Evolutionary conservation across 2,888 invertebrate genomes (phyloP).

Genomic region (Amphipoea lucens): DNA sequence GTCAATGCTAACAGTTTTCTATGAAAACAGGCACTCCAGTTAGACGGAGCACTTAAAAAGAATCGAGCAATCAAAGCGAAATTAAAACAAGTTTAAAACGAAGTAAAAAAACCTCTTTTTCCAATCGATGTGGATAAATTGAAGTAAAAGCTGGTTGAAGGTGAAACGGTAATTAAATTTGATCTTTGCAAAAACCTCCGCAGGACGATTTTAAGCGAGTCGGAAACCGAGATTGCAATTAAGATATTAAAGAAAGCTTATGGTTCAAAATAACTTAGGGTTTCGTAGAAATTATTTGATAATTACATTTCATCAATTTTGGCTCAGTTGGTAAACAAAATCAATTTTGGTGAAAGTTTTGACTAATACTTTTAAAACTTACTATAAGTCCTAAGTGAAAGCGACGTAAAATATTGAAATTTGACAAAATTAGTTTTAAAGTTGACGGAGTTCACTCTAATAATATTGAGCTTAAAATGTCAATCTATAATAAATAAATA

Average conservation of each 20-base stretch:
- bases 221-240: slow-evolving; percentile 58
- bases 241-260: slow-evolving; percentile 53
- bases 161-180: slow-evolving; percentile 64
- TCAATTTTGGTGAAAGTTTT: slow-evolving; percentile 16
- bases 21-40: slow-evolving; percentile 23
- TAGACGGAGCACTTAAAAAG: slow-evolving; percentile 48
- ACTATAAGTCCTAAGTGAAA: slow-evolving; percentile 3
- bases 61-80: slow-evolving; percentile 58
- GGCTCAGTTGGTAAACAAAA: slow-evolving; percentile 1
- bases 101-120: slow-evolving; percentile 44
- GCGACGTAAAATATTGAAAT: background rate
- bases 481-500: background rate
- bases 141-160: slow-evolving; percentile 46
- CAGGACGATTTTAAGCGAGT: slow-evolving; percentile 49
- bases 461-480: slow-evolving; percentile 3
- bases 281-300: background rate
- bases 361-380: slow-evolving; percentile 1
- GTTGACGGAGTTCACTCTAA: background rate
- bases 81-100: slow-evolving; percentile 58
- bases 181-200: slow-evolving; percentile 56
- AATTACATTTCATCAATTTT: slow-evolving; percentile 30
- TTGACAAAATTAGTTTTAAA: slow-evolving; percentile 2
- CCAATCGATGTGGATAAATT: slow-evolving; percentile 56
- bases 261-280: slow-evolving; percentile 30
- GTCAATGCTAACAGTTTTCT: too few species aligned